A percentile compares a stretch with the other conserved stretches of the same genome.
These are phyloP conservation scores for Eulemur macaco DNA, from an alignment of 2,113 vertebrate genomes.

Conservation along the genomic window DNA sequence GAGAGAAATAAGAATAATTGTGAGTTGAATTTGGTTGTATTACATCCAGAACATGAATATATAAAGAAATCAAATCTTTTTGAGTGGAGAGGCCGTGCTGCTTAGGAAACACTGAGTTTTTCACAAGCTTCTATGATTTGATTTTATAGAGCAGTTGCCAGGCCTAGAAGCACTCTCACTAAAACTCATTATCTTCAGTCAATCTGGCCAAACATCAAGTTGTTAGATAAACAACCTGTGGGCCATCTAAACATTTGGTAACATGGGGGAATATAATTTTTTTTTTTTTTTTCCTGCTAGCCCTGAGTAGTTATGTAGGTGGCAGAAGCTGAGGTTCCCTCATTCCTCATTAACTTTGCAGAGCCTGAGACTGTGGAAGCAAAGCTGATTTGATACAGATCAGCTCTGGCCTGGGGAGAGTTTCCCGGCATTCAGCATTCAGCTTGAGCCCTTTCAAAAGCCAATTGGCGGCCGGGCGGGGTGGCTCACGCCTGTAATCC, in stretches of 20 bases:
- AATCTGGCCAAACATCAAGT: constrained; percentile 15
- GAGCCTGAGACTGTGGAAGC: not conserved
- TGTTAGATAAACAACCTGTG: not conserved
- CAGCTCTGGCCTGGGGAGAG: not conserved
- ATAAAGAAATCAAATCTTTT: not conserved
- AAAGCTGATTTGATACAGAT: not conserved
- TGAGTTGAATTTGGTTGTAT: not conserved
- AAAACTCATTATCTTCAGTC: constrained; percentile 45
- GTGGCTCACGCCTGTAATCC: too few relatives aligned
- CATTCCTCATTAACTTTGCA: not conserved
- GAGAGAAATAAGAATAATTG: not conserved
- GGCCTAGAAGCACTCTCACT: not conserved
- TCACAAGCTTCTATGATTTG: not conserved
- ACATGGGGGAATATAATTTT: not conserved
- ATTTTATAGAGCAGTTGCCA: constrained; percentile 18
- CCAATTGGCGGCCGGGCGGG: too few relatives aligned
- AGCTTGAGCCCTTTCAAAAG: not conserved
- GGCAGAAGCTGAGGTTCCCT: not conserved
- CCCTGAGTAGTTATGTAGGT: not conserved
- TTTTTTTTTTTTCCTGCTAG: not conserved
- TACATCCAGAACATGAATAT: constrained; percentile 31
- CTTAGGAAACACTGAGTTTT: constrained; percentile 22
- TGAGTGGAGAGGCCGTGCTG: not conserved
- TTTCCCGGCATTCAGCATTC: not conserved
- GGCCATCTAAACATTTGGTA: constrained; percentile 37